Evolutionary conservation across 2,797 vertebrate species (phyloP), one percentile per base, ranked within the genome.

Genomic region (Aeoliscus strigatus): DNA sequence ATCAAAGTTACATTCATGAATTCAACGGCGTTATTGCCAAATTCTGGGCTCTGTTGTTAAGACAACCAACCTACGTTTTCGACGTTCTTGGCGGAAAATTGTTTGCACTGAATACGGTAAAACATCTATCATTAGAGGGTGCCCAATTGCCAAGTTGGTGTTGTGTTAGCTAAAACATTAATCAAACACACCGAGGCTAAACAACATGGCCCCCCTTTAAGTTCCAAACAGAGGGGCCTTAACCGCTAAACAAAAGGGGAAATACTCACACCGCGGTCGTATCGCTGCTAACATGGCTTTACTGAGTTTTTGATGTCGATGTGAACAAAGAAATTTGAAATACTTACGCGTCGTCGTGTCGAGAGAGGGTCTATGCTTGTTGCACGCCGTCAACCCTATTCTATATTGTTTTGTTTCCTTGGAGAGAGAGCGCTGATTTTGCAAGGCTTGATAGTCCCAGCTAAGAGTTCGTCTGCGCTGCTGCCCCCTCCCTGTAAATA

Each of bases 191-290:
- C 47, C 61, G 61, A 36, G 67, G 74, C 79, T 81, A 52, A 84
- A 87, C 82, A 89, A 88, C 87, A 89, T 87, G 87, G 84, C 86
- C 86, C 86, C 86, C 81, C 83, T 84, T 79, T 81, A 83, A 76
- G 81, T 80, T 42, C 78, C 85, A 85, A 85, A 87, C 83, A 87
- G 47, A 81, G 79, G 81, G 86, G 77, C 85, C 82, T 86, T 72
- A 68, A 73, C 82, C 81, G 79, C 84, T 76, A 85, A 86, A 88
- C 87, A 88, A 89, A 89, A 88, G 87, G 77, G 81, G 77, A 82
- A 82, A 85, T 55, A 69, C 77, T 77, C 70, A 51, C 62, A 59
- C 36, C 67, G 39, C 56, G 57, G 34, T 56, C 27, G 36, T 6
- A 58, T 68, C 48, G 12, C 17, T 33, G 53, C 38, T 14, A 56